Conservation (phyloP, 2,797 vertebrate species). For the Gymnocypris eckloni region DNA sequence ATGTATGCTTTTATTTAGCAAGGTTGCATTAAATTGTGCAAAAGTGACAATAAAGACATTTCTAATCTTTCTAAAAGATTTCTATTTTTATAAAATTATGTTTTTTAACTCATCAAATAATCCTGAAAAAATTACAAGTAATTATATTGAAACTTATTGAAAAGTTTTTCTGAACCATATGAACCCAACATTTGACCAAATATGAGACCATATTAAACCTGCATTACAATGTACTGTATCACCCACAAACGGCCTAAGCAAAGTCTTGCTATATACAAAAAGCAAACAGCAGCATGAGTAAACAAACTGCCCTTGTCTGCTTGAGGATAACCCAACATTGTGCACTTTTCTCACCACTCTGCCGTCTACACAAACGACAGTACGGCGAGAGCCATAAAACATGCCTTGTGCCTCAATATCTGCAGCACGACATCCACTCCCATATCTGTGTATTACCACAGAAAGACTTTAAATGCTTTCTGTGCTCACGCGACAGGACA, state of each 20-base stretch:
- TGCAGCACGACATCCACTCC: conserved; percentile 11
- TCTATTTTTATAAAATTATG: not conserved
- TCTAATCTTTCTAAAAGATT: not conserved
- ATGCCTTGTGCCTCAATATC: conserved; percentile 16
- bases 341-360: not conserved
- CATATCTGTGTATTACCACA: conserved; percentile 40
- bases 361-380: conserved; percentile 26
- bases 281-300: not conserved
- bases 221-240: not conserved
- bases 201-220: not conserved
- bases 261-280: not conserved
- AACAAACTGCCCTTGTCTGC: not conserved
- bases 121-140: not conserved
- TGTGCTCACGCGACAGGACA: conserved; percentile 54
- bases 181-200: not conserved
- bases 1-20: not conserved
- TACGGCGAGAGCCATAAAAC: conserved; percentile 10
- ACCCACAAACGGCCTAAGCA: not conserved
- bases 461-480: conserved; percentile 57
- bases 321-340: conserved; percentile 23
- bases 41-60: not conserved
- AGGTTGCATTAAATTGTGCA: not conserved
- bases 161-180: not conserved
- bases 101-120: not conserved
- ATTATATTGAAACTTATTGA: not conserved